A percentile compares a stretch with the other conserved stretches of the same genome.
Evolutionary conservation across 2,113 vertebrate genomes (phyloP).

Genomic region (Alces alces): DNA sequence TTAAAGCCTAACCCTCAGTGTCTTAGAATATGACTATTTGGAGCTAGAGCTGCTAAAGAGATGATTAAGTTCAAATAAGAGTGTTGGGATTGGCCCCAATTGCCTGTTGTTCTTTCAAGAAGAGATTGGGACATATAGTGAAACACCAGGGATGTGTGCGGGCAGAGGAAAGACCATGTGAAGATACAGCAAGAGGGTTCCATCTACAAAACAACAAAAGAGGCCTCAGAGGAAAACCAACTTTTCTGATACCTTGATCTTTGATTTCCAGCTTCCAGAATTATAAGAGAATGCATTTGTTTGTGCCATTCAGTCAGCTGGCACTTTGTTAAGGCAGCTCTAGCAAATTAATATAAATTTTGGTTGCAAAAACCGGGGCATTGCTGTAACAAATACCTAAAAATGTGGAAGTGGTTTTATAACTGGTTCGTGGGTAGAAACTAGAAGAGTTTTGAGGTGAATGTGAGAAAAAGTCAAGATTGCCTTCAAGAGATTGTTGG

Average conservation of each 20-base stretch:
- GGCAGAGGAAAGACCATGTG: neutral
- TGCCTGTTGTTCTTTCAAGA: neutral
- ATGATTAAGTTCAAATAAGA: neutral
- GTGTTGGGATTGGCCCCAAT: neutral
- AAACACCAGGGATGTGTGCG: rapidly evolving
- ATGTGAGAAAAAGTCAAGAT: neutral
- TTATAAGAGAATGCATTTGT: neutral
- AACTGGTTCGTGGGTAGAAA: neutral
- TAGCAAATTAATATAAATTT: neutral
- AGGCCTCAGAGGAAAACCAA: neutral
- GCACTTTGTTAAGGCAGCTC: neutral
- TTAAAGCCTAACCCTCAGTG: neutral
- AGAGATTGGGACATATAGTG: neutral
- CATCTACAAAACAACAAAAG: neutral
- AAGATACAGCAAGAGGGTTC: neutral
- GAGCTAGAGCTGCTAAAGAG: neutral
- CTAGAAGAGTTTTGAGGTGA: neutral
- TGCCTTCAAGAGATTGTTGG: neutral
- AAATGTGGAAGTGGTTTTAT: neutral
- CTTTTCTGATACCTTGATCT: neutral
- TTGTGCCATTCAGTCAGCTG: neutral
- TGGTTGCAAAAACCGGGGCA: neutral
- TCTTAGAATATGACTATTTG: neutral
- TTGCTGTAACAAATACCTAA: neutral
- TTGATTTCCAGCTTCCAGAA: neutral